phyloP scores from a whole-genome alignment of 2,888 invertebrate genomes.

The Phalangium opilio region DNA sequence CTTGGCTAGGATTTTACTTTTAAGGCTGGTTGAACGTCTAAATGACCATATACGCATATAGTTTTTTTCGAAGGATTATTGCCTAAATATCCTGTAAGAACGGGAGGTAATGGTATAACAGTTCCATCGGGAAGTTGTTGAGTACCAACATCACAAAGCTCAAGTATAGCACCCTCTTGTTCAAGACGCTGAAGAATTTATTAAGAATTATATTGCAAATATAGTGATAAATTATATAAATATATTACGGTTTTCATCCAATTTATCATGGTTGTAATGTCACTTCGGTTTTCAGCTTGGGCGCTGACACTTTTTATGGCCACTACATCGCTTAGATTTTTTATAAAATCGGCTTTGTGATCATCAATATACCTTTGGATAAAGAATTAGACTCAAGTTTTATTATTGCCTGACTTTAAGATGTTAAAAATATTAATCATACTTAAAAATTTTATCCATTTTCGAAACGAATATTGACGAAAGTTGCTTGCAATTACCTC shows the following conservation, averaged over 20 bases:
- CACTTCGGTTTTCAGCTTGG: slow-evolving; percentile 62
- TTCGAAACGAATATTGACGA: too few relatives aligned
- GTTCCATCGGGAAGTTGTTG: slow-evolving; percentile 49
- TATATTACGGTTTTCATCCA: slow-evolving; percentile 41
- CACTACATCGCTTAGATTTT: slow-evolving; percentile 64
- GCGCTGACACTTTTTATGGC: slow-evolving; percentile 91
- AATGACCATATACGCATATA: slow-evolving; percentile 84
- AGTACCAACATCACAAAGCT: slow-evolving; percentile 58
- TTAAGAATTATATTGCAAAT: slow-evolving; percentile 2
- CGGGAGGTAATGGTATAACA: slow-evolving; percentile 64
- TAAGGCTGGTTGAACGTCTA: slow-evolving; percentile 93
- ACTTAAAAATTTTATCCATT: too few relatives aligned
- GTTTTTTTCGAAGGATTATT: slow-evolving; percentile 76
- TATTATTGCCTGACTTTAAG: too few relatives aligned
- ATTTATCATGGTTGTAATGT: slow-evolving; percentile 68
- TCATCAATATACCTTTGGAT: slow-evolving; percentile 54
- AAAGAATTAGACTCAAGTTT: background rate
- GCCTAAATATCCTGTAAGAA: slow-evolving; percentile 62
- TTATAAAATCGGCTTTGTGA: slow-evolving; percentile 57
- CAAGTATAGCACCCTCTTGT: slow-evolving; percentile 45
- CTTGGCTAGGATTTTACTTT: slow-evolving; percentile 25
- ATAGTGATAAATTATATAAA: background rate
- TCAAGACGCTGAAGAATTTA: slow-evolving; percentile 25
- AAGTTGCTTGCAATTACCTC: too few relatives aligned
- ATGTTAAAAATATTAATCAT: too few relatives aligned